These are phyloP conservation scores for Paraescarpia echinospica DNA, from an alignment of 1,140 invertebrate species.

Conservation along the genomic window DNA sequence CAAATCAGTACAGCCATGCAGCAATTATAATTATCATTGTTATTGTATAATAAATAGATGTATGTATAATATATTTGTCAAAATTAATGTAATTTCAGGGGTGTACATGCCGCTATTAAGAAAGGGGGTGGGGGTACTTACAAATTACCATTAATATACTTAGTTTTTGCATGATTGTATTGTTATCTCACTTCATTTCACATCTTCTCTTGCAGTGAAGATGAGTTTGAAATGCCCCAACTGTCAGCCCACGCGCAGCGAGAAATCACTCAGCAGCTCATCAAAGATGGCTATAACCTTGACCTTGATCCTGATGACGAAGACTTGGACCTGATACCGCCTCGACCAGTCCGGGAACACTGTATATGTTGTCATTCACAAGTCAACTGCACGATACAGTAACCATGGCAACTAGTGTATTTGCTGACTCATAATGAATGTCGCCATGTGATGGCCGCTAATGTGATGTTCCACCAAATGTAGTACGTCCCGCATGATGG, in stretches of 20 bases:
- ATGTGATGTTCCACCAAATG: slow-evolving; percentile 36
- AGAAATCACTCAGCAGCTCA: slow-evolving; percentile 56
- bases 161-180: too few relatives aligned
- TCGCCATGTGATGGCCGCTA: slow-evolving; percentile 61
- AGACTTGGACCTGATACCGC: slow-evolving; percentile 61
- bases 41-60: too few relatives aligned
- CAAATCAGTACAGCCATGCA: too few relatives aligned
- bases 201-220: slow-evolving; percentile 39
- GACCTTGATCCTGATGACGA: slow-evolving; percentile 66
- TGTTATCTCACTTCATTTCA: not conserved
- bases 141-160: too few relatives aligned
- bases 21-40: too few relatives aligned
- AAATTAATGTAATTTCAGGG: too few relatives aligned
- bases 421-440: slow-evolving; percentile 9
- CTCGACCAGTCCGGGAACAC: slow-evolving; percentile 56
- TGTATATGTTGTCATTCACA: slow-evolving; percentile 53
- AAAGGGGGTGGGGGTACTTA: too few relatives aligned
- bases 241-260: slow-evolving; percentile 48
- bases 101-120: too few relatives aligned
- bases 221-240: slow-evolving; percentile 54
- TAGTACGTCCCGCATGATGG: not conserved
- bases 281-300: slow-evolving; percentile 58
- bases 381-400: slow-evolving; percentile 30
- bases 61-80: too few relatives aligned
- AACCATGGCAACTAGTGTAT: slow-evolving; percentile 14